These are phyloP conservation scores for Caenorhabditis sp. DNA, from an alignment of 2,888 invertebrate genomes.

Conservation along the genomic window DNA sequence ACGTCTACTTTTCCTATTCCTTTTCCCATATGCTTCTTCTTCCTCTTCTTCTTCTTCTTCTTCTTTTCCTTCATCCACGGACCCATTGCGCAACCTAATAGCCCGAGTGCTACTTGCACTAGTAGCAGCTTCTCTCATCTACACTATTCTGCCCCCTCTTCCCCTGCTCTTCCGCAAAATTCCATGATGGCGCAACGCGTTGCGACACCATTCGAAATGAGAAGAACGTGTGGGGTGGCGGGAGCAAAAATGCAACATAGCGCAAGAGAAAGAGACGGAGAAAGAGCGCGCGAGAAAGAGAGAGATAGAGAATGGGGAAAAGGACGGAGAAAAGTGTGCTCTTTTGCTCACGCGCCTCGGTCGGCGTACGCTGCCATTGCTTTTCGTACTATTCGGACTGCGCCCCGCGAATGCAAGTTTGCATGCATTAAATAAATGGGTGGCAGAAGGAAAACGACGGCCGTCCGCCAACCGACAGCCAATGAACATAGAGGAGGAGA, in stretches of 20 bases:
- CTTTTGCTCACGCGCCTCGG: conserved; percentile 58
- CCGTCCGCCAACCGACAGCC: conserved; percentile 4
- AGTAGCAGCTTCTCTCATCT: conserved; percentile 31
- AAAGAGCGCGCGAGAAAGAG: conserved; percentile 13
- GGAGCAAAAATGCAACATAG: conserved; percentile 59
- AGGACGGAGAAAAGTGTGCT: conserved; percentile 47
- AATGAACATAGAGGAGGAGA: conserved; percentile 12
- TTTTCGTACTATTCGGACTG: conserved; percentile 60
- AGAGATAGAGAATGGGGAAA: conserved; percentile 26
- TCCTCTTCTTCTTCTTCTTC: conserved; percentile 22
- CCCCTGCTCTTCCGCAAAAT: conserved; percentile 26
- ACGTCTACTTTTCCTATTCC: conserved; percentile 37
- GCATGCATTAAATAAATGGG: conserved; percentile 64
- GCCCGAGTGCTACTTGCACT: conserved; percentile 37
- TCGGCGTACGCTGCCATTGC: conserved; percentile 57
- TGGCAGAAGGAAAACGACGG: conserved; percentile 25
- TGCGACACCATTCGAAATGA: conserved; percentile 59
- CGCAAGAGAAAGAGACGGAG: conserved; percentile 9
- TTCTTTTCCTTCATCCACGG: conserved; percentile 8
- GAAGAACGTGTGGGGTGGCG: conserved; percentile 59
- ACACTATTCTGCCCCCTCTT: conserved; percentile 36
- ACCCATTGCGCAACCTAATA: conserved; percentile 58
- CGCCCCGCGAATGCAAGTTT: conserved; percentile 58
- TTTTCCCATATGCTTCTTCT: conserved; percentile 48
- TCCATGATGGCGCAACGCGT: conserved; percentile 57